Conservation (phyloP, 2,888 invertebrate genomes). For the Morinoia aosen region DNA sequence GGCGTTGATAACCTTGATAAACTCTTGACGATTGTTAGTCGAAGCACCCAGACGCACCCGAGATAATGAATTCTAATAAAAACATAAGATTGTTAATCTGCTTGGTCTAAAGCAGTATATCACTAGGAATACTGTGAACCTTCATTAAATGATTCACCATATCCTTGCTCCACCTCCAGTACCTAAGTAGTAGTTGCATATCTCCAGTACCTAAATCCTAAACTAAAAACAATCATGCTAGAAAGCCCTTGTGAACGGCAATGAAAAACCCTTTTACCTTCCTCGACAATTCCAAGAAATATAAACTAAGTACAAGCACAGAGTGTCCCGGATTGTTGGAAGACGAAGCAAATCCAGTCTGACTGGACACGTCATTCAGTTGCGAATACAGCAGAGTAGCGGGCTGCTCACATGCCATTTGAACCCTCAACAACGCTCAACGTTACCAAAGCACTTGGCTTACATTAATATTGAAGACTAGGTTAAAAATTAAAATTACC, state of each 20-base stretch:
- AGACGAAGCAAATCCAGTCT: neutral
- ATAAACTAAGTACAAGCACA: too few relatives aligned
- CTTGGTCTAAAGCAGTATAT: neutral
- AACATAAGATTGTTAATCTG: neutral
- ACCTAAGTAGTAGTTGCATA: too few relatives aligned
- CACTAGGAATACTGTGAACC: neutral
- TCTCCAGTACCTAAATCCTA: neutral
- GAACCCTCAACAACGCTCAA: neutral
- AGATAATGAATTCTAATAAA: neutral
- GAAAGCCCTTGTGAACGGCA: neutral
- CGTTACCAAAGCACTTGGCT: neutral
- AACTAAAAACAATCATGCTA: neutral
- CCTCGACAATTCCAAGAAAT: too few relatives aligned
- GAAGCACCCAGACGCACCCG: neutral
- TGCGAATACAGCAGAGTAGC: neutral
- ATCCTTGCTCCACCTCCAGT: neutral
- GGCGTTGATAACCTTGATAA: neutral
- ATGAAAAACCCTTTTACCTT: too few relatives aligned
- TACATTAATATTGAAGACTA: neutral
- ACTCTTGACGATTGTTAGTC: neutral
- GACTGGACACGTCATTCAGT: neutral
- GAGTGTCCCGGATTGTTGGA: neutral
- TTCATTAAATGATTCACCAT: neutral
- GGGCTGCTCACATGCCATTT: neutral
- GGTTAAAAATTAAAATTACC: neutral